These are phyloP conservation scores for Oppia nitens DNA, from an alignment of 1,140 invertebrate species.

Conservation along the genomic window DNA sequence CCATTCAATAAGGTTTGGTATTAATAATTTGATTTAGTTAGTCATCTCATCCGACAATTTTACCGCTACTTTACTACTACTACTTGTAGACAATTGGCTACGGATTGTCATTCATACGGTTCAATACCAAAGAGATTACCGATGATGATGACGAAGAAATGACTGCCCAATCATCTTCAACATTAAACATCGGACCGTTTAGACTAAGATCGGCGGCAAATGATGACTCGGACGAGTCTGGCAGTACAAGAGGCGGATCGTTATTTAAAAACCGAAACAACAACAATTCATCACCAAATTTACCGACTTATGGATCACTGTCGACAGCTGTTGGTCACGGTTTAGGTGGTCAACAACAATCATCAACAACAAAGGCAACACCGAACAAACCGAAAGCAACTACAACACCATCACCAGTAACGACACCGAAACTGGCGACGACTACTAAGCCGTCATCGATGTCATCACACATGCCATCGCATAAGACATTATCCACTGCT, in stretches of 20 bases:
- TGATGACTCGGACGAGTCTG: not conserved
- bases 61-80: no score
- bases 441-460: not conserved
- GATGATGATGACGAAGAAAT: not conserved
- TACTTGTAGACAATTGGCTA: slow-evolving; percentile 42
- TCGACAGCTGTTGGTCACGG: not conserved
- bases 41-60: no score
- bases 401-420: not conserved
- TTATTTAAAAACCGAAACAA: not conserved
- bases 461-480: not conserved
- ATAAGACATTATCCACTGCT: not conserved
- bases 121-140: slow-evolving; percentile 39
- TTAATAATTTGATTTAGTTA: no score
- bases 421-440: not conserved
- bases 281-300: not conserved
- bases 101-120: slow-evolving; percentile 58
- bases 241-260: not conserved
- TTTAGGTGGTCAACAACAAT: not conserved
- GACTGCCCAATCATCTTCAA: not conserved
- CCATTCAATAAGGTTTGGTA: slow-evolving; percentile 60
- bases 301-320: not conserved
- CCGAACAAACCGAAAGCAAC: not conserved
- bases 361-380: not conserved
- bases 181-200: not conserved
- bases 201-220: not conserved